Evolutionary conservation across 2,888 invertebrate genomes (phyloP).

Genomic region (Cosmia trapezina): DNA sequence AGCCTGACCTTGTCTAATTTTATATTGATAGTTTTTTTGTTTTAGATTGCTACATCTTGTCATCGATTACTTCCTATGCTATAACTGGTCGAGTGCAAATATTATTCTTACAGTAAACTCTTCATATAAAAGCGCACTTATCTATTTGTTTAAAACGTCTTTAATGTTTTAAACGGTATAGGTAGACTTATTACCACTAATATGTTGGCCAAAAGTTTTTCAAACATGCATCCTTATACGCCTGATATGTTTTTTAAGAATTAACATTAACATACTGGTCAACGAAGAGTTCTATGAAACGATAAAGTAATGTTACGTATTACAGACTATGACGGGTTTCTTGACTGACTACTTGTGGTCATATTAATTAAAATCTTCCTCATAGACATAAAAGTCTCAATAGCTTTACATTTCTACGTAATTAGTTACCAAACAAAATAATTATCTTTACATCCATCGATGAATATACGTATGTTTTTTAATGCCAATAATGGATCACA

Average conservation of each 20-base stretch:
- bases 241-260: background rate
- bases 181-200: background rate
- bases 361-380: slow-evolving; percentile 40
- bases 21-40: slow-evolving; percentile 28
- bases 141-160: background rate
- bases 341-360: slow-evolving; percentile 18
- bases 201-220: slow-evolving; percentile 1
- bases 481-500: slow-evolving; percentile 16
- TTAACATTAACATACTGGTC: slow-evolving; percentile 1
- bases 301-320: slow-evolving; percentile 35
- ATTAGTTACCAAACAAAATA: slow-evolving; percentile 19
- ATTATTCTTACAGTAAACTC: background rate
- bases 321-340: slow-evolving; percentile 12
- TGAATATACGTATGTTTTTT: slow-evolving; percentile 17
- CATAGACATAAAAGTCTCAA: slow-evolving; percentile 26
- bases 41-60: slow-evolving; percentile 6
- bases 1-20: slow-evolving; percentile 11
- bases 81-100: background rate
- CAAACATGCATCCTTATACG: background rate
- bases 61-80: slow-evolving; percentile 5
- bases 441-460: slow-evolving; percentile 29
- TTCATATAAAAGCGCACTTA: background rate
- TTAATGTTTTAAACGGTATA: background rate
- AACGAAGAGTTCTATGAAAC: slow-evolving; percentile 29
- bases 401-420: slow-evolving; percentile 36